These are phyloP conservation scores for Anguilla pacifica DNA, from an alignment of 2,797 vertebrate genomes.

Conservation along the genomic window DNA sequence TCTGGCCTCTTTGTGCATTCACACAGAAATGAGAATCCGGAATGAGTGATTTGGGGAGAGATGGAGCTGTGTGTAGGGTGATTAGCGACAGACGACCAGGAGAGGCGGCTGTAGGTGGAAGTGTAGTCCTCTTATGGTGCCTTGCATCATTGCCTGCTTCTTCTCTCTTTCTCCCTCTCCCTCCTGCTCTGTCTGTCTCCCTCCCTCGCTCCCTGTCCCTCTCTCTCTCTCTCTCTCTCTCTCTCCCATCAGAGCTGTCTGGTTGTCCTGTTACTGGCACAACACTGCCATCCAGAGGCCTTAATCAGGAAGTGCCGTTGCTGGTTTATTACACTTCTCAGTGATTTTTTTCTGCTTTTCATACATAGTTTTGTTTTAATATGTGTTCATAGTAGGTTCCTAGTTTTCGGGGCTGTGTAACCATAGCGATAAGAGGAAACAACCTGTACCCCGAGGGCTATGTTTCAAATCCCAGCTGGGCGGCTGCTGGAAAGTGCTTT, in stretches of 20 bases:
- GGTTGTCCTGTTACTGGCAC: constrained; percentile 55
- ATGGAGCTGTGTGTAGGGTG: neutral
- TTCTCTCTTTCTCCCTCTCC: neutral
- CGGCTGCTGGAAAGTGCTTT: neutral
- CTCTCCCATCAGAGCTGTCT: neutral
- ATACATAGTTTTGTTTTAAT: neutral
- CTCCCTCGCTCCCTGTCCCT: neutral
- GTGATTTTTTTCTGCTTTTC: neutral
- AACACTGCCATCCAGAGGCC: constrained; percentile 73
- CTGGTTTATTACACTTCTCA: neutral
- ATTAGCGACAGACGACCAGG: neutral
- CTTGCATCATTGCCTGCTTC: neutral
- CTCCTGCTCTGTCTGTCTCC: neutral
- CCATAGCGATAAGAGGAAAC: neutral
- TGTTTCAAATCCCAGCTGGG: neutral
- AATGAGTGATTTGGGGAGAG: constrained; percentile 8
- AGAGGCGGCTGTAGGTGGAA: constrained; percentile 38
- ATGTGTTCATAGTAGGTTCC: neutral
- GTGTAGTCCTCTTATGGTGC: constrained; percentile 47
- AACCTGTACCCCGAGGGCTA: neutral
- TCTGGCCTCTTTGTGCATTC: neutral
- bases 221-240: neutral
- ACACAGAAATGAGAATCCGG: neutral
- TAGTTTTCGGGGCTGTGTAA: neutral
- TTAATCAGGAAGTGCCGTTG: constrained; percentile 37